phyloP scores from a whole-genome alignment of 2,888 invertebrate genomes.

The Odontomyia ornata region DNA sequence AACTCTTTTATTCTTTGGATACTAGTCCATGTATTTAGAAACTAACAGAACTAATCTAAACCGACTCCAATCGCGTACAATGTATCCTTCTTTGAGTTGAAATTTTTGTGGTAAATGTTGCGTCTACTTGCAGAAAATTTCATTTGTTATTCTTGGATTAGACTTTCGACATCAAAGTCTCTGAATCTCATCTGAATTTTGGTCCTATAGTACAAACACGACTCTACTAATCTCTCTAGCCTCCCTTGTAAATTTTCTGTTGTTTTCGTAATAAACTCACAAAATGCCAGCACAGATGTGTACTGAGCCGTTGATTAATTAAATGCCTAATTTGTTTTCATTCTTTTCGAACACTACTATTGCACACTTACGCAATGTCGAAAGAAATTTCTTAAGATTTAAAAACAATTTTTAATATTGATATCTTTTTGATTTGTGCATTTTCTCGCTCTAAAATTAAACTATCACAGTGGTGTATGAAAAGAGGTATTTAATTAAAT shows the following conservation, averaged over 20 bases:
- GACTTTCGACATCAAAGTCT: neutral
- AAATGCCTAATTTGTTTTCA: slow-evolving; percentile 33
- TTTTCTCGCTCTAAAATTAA: too few species aligned
- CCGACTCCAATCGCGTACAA: too few species aligned
- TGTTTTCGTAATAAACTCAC: neutral
- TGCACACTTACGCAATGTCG: neutral
- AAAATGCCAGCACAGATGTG: neutral
- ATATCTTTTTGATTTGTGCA: too few species aligned
- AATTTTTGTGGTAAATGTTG: slow-evolving; percentile 33
- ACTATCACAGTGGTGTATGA: too few species aligned
- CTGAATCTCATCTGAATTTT: neutral
- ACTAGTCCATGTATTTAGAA: too few species aligned
- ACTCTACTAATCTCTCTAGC: neutral
- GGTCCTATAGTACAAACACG: neutral
- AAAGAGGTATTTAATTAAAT: too few species aligned
- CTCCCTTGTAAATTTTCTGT: neutral
- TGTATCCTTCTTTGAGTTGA: neutral
- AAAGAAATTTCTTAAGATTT: too few species aligned
- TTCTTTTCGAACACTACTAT: neutral
- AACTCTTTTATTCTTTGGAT: too few species aligned
- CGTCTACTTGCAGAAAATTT: slow-evolving; percentile 30
- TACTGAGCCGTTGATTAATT: slow-evolving; percentile 17
- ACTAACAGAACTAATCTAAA: too few species aligned
- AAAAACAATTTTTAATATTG: too few species aligned
- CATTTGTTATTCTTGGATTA: slow-evolving; percentile 39